Base-by-base conservation (phyloP, 2,113 vertebrate species). In the Antechinus stuartii region DNA sequence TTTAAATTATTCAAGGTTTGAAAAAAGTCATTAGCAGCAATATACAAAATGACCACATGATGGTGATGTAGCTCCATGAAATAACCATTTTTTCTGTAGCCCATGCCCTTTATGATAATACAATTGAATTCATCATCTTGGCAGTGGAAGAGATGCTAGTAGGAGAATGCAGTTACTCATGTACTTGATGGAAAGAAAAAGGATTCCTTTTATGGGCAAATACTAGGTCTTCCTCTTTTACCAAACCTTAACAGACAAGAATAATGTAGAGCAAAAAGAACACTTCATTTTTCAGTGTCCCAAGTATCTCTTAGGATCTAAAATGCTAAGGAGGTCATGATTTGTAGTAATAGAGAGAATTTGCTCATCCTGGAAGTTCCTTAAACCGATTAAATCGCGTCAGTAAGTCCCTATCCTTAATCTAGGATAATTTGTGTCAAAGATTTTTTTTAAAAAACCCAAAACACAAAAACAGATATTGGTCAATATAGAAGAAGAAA, bases 1-100 rank as follows among this genome's bases (percentile, higher is more conserved):
- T 96, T 96, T 97, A 97, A 97, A 97, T 97, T 96, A 97, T 92
- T 94, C 35, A 54, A 95, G 94, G 92, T 92, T 95, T 56, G 91
- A 94, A 94, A 96, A 49, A 94, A 76, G 23, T 68, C 25, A 68
- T 92, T 56, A 35, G 46, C 56, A 16, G 90, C 35, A 90, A 92
- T 94, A 24, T 91, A 16, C 42, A 19, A 26, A 42, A 91, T 95
- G 35, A 89, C 96, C 95, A 95, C 95, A 91, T 95, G 95, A 57
- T 94, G 94, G 94, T 90, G 93, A 95, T 96, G 24, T 94, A 92
- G 90, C n/a, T 91, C 92, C 68, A 91, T 6, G n/a, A 94, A 92
- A 93, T 61, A 95, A 92, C 2, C 54, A 52, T 53, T 93, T 95
- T 54, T 22, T 9, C 68, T 42, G 68, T 42, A n/a, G 7, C 5